These are phyloP conservation scores for Urocyon cinereoargenteus DNA, from an alignment of 2,797 vertebrate species.

Conservation along the genomic window DNA sequence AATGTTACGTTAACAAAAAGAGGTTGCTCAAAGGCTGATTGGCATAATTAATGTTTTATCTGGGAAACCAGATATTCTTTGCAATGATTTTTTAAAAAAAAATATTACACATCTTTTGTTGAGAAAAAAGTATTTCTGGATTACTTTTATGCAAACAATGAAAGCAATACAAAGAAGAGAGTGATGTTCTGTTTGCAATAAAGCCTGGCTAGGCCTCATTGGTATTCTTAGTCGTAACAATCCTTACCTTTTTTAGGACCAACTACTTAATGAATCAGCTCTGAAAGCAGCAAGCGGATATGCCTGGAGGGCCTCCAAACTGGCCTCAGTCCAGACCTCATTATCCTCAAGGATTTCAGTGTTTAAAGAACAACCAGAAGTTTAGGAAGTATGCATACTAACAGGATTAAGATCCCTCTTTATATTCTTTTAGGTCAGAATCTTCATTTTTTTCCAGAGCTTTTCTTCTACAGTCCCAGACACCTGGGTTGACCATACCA, in stretches of 20 bases:
- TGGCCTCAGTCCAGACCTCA: not conserved
- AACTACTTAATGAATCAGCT: not conserved
- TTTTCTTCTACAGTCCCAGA: not conserved
- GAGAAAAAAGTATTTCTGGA: slow-evolving; percentile 20
- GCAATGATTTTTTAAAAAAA: not conserved
- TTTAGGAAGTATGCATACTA: not conserved
- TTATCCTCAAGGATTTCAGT: slow-evolving; percentile 17
- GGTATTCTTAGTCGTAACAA: not conserved
- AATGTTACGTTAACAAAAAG: not conserved
- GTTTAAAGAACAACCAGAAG: slow-evolving; percentile 40
- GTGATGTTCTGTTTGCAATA: not conserved
- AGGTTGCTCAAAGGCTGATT: not conserved
- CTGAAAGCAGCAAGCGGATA: not conserved
- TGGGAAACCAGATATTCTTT: not conserved
- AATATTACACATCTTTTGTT: not conserved
- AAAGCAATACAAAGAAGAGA: not conserved
- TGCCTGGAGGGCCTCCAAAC: not conserved
- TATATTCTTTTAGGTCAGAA: not conserved
- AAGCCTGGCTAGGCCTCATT: not conserved
- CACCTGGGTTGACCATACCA: not conserved
- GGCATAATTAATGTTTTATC: not conserved
- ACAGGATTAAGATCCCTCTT: not conserved
- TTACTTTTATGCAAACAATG: slow-evolving; percentile 17
- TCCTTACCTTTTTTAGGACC: not conserved
- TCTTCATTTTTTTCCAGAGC: not conserved